Evolutionary conservation across 2,113 vertebrate species (phyloP).

Genomic region (Lophius piscatorius): DNA sequence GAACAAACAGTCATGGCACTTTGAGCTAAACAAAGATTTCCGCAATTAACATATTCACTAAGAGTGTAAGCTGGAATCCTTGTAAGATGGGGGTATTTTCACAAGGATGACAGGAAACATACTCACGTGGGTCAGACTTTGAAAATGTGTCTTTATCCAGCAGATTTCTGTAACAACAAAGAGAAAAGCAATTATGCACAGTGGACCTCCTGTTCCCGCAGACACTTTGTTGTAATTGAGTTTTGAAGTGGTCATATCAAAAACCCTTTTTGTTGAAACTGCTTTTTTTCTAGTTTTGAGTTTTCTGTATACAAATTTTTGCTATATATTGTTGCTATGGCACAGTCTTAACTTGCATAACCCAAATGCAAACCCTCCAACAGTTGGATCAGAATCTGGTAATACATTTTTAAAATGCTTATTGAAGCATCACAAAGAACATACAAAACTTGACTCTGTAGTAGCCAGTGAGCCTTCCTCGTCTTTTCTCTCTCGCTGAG

Average conservation of each 20-base stretch:
- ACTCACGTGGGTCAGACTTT: slow-evolving; percentile 96
- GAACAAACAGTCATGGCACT: slow-evolving; percentile 32
- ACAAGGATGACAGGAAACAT: slow-evolving; percentile 13
- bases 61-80: neutral
- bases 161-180: slow-evolving; percentile 82
- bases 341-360: too few relatives aligned
- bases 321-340: too few relatives aligned
- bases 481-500: too few relatives aligned
- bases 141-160: slow-evolving; percentile 97
- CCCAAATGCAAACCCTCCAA: too few relatives aligned
- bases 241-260: neutral
- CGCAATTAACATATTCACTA: slow-evolving; percentile 25
- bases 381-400: too few relatives aligned
- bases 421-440: too few relatives aligned
- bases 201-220: neutral
- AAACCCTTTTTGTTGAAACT: neutral
- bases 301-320: too few relatives aligned
- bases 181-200: slow-evolving; percentile 38
- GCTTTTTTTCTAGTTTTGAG: too few relatives aligned
- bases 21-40: slow-evolving; percentile 23
- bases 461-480: too few relatives aligned
- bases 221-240: neutral
- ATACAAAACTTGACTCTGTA: too few relatives aligned
- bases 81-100: neutral
- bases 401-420: too few relatives aligned